Percentiles rank a stretch among this genome's conserved stretches.
Conservation (phyloP, 2,888 invertebrate species). For the Sarcophaga variegata region DNA sequence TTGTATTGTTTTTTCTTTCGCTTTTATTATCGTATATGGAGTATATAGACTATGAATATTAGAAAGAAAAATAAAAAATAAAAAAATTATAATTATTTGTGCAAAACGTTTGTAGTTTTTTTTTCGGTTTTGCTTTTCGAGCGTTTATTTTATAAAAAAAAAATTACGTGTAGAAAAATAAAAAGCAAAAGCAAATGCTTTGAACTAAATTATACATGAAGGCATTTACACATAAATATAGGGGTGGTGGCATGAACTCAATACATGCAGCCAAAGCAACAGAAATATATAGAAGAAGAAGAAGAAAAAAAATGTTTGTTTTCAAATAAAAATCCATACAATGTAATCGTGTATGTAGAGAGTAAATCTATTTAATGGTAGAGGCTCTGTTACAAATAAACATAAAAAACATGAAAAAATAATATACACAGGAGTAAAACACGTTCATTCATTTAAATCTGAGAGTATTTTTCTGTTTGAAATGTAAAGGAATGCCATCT, state of each 20-base stretch:
- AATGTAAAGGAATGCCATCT: neutral
- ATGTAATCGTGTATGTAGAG: neutral
- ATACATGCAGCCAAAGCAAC: neutral
- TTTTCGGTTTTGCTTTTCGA: slow-evolving; percentile 21
- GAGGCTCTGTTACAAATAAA: neutral
- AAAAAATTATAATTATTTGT: slow-evolving; percentile 4
- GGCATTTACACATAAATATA: neutral
- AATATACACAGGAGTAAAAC: neutral
- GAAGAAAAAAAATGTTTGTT: neutral
- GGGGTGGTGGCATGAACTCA: neutral
- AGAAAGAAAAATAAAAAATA: neutral
- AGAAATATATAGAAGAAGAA: neutral
- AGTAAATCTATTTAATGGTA: neutral
- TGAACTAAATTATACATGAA: slow-evolving; percentile 50
- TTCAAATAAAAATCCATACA: neutral
- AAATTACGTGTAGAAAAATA: neutral
- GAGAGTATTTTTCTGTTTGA: neutral
- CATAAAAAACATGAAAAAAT: neutral
- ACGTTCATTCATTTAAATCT: neutral
- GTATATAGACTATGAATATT: slow-evolving; percentile 52
- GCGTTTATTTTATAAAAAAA: neutral
- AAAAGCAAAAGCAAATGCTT: slow-evolving; percentile 40
- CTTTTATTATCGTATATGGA: slow-evolving; percentile 3
- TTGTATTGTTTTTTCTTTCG: neutral
- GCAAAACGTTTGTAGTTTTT: slow-evolving; percentile 46